Evolutionary conservation across 2,113 vertebrate species (phyloP).

Genomic region (Triplophysa rosa): DNA sequence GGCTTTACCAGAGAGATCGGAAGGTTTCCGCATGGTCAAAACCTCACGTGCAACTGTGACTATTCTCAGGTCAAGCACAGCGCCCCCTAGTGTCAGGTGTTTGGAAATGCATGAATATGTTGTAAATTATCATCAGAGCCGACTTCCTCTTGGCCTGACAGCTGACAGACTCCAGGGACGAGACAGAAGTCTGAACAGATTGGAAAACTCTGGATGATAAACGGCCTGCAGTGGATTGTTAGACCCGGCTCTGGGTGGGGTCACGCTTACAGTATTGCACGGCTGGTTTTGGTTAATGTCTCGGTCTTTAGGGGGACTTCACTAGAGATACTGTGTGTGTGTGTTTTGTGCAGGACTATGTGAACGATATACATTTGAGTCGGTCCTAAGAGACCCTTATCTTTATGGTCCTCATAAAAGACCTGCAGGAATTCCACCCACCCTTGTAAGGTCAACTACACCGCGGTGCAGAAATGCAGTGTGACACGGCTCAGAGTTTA

Average conservation of each 20-base stretch:
- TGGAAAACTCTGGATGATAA: conserved; percentile 31
- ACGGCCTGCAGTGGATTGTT: conserved; percentile 23
- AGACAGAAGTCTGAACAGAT: conserved; percentile 12
- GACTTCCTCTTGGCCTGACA: conserved; percentile 13
- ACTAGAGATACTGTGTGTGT: background rate
- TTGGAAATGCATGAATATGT: conserved; percentile 8
- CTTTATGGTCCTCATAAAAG: conserved; percentile 19
- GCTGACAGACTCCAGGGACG: conserved; percentile 35
- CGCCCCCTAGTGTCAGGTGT: background rate
- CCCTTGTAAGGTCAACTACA: background rate
- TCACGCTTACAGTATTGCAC: conserved; percentile 19
- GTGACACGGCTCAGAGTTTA: background rate
- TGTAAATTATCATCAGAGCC: conserved; percentile 8
- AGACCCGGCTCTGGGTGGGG: conserved; percentile 20
- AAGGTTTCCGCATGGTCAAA: background rate
- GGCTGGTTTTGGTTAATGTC: conserved; percentile 22
- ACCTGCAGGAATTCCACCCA: background rate
- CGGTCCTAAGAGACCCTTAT: conserved; percentile 18
- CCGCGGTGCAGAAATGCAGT: background rate
- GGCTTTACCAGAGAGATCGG: no score
- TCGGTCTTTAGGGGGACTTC: background rate
- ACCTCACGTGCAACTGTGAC: background rate
- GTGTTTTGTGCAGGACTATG: background rate
- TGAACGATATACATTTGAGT: background rate
- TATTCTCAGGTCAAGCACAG: background rate